phyloP scores from a whole-genome alignment of 2,797 vertebrate genomes.

The Sebastes oblongus region DNA sequence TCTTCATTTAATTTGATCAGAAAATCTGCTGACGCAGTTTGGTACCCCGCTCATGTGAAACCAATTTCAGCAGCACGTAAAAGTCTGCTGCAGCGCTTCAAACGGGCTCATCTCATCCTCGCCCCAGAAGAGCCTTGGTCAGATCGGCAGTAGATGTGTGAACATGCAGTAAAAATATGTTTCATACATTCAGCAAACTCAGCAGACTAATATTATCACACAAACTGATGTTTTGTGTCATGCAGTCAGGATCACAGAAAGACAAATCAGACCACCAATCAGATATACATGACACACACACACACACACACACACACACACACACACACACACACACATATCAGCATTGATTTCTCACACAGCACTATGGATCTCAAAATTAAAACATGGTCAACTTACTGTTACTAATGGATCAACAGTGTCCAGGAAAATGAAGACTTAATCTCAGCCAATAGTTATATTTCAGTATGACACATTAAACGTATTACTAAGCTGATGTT shows the following conservation, averaged over 20 bases:
- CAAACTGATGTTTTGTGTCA: slow-evolving; percentile 46
- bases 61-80: slow-evolving; percentile 75
- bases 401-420: neutral
- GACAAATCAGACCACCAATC: slow-evolving; percentile 23
- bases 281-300: neutral
- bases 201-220: neutral
- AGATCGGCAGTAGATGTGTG: neutral
- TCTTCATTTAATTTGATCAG: slow-evolving; percentile 79
- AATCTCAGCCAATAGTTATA: neutral
- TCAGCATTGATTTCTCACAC: neutral
- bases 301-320: neutral
- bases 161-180: neutral
- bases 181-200: neutral
- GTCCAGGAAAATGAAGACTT: neutral
- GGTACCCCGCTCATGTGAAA: slow-evolving; percentile 81
- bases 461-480: neutral
- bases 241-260: slow-evolving; percentile 32
- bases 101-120: slow-evolving; percentile 54
- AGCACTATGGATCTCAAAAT: neutral
- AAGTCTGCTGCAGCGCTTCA: slow-evolving; percentile 46
- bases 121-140: neutral
- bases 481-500: neutral
- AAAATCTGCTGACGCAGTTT: slow-evolving; percentile 72
- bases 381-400: neutral
- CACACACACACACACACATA: neutral